Percentiles rank a stretch among this genome's conserved stretches.
These are phyloP conservation scores for Psittacula derbiana DNA, from an alignment of 2,797 vertebrate genomes.

Conservation along the genomic window DNA sequence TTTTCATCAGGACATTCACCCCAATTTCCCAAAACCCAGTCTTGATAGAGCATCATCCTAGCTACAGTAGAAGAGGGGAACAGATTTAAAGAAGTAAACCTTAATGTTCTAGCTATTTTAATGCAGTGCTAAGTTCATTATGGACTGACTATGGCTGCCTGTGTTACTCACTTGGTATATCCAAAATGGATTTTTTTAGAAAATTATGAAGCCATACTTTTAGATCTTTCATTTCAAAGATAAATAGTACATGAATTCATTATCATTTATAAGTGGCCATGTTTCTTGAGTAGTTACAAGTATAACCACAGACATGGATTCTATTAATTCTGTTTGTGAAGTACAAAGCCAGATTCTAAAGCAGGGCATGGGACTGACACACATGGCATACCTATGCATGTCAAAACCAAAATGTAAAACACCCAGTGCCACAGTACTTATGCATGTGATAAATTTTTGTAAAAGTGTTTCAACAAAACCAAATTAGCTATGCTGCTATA, in stretches of 20 bases:
- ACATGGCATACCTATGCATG: not conserved
- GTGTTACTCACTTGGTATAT: not conserved
- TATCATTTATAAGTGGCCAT: not conserved
- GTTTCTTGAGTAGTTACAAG: not conserved
- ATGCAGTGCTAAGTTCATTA: not conserved
- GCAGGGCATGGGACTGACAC: not conserved
- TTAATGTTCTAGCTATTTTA: not conserved
- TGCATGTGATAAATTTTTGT: fast-evolving
- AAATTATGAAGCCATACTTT: not conserved
- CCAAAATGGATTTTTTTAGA: not conserved
- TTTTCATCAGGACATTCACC: not conserved
- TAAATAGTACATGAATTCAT: not conserved
- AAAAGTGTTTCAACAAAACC: not conserved
- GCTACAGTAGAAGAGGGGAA: not conserved
- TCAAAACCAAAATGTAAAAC: not conserved
- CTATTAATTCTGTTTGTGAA: not conserved
- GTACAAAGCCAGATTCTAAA: not conserved
- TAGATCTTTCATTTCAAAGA: not conserved
- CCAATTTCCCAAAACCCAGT: not conserved
- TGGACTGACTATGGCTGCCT: not conserved
- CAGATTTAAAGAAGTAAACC: not conserved
- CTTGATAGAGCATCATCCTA: not conserved
- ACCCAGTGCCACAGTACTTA: not conserved
- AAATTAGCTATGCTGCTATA: not conserved
- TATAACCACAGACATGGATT: not conserved